These are phyloP conservation scores for Zaprionus davidi DNA, from an alignment of 1,140 invertebrate species.

Conservation along the genomic window DNA sequence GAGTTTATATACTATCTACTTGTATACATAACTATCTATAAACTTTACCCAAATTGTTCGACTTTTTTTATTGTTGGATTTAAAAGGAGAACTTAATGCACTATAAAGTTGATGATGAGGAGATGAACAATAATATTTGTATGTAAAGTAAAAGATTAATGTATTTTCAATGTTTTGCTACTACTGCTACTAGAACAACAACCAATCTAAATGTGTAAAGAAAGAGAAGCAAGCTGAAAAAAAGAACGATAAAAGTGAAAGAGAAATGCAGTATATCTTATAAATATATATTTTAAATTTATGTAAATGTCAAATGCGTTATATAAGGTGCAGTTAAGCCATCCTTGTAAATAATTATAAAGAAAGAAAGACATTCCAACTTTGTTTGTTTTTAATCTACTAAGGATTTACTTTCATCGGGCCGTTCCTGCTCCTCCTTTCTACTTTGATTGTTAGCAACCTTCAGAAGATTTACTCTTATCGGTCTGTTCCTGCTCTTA, in stretches of 20 bases:
- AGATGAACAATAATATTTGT: conserved; percentile 71
- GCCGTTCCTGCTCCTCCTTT: neutral
- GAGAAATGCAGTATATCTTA: conserved; percentile 63
- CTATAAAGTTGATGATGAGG: conserved; percentile 32
- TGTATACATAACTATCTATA: conserved; percentile 15
- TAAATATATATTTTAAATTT: conserved; percentile 71
- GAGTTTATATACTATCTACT: conserved; percentile 9
- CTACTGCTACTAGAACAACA: conserved; percentile 28
- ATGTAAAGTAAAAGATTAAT: conserved; percentile 63
- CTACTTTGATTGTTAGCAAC: too few species aligned
- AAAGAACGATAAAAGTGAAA: conserved; percentile 31
- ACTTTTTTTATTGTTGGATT: conserved; percentile 19
- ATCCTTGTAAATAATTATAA: conserved; percentile 84
- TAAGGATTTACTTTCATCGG: neutral
- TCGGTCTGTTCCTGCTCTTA: neutral
- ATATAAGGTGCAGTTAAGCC: conserved; percentile 80
- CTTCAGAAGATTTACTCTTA: too few species aligned
- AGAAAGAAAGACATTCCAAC: conserved; percentile 84
- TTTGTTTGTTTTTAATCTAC: conserved; percentile 70
- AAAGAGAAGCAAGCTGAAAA: conserved; percentile 40
- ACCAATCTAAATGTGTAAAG: conserved; percentile 42
- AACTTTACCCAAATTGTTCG: conserved; percentile 17
- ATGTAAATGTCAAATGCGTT: conserved; percentile 81
- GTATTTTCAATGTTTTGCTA: conserved; percentile 56
- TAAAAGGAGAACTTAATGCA: conserved; percentile 35